Conservation (phyloP, 2,113 vertebrate species). For the Lophotis ruficrista region DNA sequence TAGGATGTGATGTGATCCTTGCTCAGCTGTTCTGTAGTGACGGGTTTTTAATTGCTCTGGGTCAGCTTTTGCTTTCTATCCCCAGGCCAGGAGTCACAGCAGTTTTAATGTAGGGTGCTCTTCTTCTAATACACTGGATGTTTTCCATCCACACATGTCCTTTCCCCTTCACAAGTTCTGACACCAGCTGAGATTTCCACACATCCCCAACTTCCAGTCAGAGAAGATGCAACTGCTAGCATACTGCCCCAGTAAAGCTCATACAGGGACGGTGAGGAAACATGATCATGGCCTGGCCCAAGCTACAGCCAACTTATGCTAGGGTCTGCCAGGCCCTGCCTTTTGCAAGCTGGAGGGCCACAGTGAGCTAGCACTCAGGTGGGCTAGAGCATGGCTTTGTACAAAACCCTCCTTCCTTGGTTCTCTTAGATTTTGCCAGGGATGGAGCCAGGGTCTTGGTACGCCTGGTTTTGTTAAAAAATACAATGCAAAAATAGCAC, state of each 20-base stretch:
- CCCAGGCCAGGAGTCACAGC: not conserved
- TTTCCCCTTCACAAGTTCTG: not conserved
- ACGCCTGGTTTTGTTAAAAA: not conserved
- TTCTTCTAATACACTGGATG: not conserved
- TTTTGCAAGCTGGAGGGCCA: not conserved
- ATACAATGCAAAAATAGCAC: not conserved
- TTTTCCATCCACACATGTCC: not conserved
- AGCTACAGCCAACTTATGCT: not conserved
- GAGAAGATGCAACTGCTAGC: not conserved
- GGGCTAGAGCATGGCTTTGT: not conserved
- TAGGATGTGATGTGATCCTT: not conserved
- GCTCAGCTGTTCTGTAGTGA: not conserved
- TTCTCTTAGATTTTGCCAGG: not conserved
- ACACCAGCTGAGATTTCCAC: not conserved
- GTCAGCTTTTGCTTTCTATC: not conserved
- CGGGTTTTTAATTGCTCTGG: not conserved
- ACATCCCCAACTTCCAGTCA: not conserved
- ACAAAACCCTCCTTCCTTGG: not conserved
- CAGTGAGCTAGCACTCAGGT: not conserved
- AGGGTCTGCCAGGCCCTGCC: not conserved
- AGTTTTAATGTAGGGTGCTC: not conserved
- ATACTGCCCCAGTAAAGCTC: not conserved
- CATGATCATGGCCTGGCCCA: accelerated
- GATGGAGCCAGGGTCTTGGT: not conserved
- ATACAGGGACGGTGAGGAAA: not conserved